phyloP scores from a whole-genome alignment of 2,888 invertebrate species.

The Scotopteryx bipunctaria region DNA sequence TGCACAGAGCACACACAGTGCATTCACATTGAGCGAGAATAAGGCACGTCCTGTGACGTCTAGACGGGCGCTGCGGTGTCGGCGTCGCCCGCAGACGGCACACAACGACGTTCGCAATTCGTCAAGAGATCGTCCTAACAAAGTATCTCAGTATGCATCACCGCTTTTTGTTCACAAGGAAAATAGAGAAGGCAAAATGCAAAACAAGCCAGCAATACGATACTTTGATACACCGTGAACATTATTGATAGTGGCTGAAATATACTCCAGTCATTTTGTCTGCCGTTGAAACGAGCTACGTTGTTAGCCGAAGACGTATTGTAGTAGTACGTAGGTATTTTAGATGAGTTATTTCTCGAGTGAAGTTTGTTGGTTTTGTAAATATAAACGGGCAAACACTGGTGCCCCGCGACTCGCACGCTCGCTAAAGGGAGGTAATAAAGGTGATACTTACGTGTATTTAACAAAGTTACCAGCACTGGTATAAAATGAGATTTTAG shows the following conservation, averaged over 20 bases:
- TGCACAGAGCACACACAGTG: slow-evolving; percentile 34
- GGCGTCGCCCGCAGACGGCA: slow-evolving; percentile 31
- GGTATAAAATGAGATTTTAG: slow-evolving; percentile 58
- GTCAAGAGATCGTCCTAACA: slow-evolving; percentile 50
- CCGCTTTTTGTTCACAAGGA: slow-evolving; percentile 44
- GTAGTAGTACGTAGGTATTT: slow-evolving; percentile 53
- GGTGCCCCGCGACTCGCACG: slow-evolving; percentile 28
- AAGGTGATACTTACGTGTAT: slow-evolving; percentile 43
- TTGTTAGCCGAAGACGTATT: slow-evolving; percentile 55
- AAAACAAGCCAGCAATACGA: slow-evolving; percentile 49
- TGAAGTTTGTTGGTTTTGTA: slow-evolving; percentile 47
- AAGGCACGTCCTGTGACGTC: slow-evolving; percentile 47
- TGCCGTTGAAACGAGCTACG: slow-evolving; percentile 52
- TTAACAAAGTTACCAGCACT: slow-evolving; percentile 52
- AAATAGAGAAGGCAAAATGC: slow-evolving; percentile 45
- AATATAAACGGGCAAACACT: slow-evolving; percentile 39
- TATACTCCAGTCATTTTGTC: slow-evolving; percentile 57
- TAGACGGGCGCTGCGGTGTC: slow-evolving; percentile 40
- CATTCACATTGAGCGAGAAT: slow-evolving; percentile 48
- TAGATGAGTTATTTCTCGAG: slow-evolving; percentile 46
- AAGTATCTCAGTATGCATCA: slow-evolving; percentile 15
- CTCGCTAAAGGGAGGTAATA: slow-evolving; percentile 29
- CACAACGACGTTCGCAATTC: slow-evolving; percentile 48
- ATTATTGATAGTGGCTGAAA: slow-evolving; percentile 57
- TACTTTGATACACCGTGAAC: slow-evolving; percentile 47